Conservation (phyloP, 2,113 vertebrate species). For the Dascyllus trimaculatus region DNA sequence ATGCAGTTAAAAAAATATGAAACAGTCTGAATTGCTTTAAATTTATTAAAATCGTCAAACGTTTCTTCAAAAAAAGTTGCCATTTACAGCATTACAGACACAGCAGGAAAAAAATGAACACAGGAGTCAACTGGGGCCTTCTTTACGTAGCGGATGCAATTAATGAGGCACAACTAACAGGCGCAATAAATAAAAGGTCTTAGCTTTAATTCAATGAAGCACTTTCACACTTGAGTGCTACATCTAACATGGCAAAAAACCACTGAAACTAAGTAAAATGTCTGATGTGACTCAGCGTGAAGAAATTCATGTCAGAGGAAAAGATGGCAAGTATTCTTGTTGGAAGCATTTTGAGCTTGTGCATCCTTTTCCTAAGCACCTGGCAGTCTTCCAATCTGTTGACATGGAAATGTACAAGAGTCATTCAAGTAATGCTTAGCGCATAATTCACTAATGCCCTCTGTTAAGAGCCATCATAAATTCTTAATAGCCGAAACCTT, state of each 20-base stretch:
- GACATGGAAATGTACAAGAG: conserved; percentile 30
- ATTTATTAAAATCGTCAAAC: conserved; percentile 37
- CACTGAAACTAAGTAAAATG: conserved; percentile 13
- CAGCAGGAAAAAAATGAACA: conserved; percentile 24
- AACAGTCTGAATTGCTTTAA: conserved; percentile 13
- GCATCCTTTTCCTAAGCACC: neutral
- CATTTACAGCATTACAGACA: conserved; percentile 23
- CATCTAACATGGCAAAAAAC: conserved; percentile 17
- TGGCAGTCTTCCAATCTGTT: conserved; percentile 60
- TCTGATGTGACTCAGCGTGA: conserved; percentile 27
- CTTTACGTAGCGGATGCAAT: neutral
- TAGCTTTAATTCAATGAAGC: conserved; percentile 9
- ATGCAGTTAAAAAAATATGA: neutral
- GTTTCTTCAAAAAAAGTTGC: conserved; percentile 4
- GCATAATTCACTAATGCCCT: conserved; percentile 15
- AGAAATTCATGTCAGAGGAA: neutral
- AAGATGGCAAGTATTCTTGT: conserved; percentile 20
- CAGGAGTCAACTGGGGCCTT: neutral
- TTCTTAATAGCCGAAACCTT: conserved; percentile 14
- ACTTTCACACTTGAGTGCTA: conserved; percentile 24
- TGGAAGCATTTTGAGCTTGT: neutral
- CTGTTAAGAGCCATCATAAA: conserved; percentile 12
- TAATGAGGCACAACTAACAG: conserved; percentile 22
- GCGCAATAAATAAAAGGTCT: conserved; percentile 25
- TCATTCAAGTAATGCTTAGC: conserved; percentile 13